A percentile compares a stretch with the other conserved stretches of the same genome.
phyloP scores from a whole-genome alignment of 2,888 invertebrate genomes.

The Temnothorax rugatulus region DNA sequence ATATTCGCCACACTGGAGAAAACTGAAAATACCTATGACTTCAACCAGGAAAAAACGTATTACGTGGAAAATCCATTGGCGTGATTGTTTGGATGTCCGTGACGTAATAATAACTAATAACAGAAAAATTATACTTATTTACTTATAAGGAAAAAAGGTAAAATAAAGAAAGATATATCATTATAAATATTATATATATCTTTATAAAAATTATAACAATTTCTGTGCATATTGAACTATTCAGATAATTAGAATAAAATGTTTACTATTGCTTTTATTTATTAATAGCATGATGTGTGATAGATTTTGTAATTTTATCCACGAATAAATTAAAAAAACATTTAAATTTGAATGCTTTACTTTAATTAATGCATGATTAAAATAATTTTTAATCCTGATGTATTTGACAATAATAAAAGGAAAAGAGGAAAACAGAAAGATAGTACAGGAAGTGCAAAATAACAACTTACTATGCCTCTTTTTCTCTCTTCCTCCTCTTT shows the following conservation, averaged over 20 bases:
- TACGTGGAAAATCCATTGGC: conserved; percentile 3
- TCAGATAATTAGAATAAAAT: background rate
- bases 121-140: conserved; percentile 2
- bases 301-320: background rate
- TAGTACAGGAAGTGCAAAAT: background rate
- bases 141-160: background rate
- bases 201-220: background rate
- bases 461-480: background rate
- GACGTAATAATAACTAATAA: conserved; percentile 4
- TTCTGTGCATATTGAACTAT: background rate
- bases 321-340: background rate
- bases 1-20: background rate
- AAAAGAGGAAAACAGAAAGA: background rate
- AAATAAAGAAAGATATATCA: background rate
- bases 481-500: background rate
- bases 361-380: background rate
- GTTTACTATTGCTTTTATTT: background rate
- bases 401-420: background rate
- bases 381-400: background rate
- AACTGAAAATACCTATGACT: conserved; percentile 32
- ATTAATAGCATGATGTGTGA: background rate
- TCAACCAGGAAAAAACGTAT: conserved; percentile 26
- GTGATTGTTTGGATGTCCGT: background rate
- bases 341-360: background rate
- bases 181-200: background rate